A percentile compares a stretch with the other conserved stretches of the same genome.
phyloP scores from a whole-genome alignment of 2,113 vertebrate species.

The Onychorhynchus coronatus region DNA sequence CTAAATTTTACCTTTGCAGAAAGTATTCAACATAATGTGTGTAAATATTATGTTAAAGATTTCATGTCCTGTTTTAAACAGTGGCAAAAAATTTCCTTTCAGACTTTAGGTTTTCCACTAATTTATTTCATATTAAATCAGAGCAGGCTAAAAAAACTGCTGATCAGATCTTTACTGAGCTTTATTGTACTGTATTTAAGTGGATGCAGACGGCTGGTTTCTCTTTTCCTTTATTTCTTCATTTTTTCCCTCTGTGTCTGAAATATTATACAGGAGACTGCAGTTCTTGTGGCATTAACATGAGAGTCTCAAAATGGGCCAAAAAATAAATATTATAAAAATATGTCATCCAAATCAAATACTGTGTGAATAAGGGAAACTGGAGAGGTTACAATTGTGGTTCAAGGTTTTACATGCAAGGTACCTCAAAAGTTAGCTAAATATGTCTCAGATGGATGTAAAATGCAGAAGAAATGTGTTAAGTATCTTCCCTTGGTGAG shows the following conservation, averaged over 20 bases:
- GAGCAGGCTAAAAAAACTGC: slow-evolving; percentile 25
- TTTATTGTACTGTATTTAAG: slow-evolving; percentile 50
- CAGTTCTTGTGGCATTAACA: slow-evolving; percentile 48
- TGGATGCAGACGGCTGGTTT: slow-evolving; percentile 44
- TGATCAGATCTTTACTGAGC: slow-evolving; percentile 53
- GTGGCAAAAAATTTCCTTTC: slow-evolving; percentile 55
- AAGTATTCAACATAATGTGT: slow-evolving; percentile 47
- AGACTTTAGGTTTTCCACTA: slow-evolving; percentile 40
- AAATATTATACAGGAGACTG: slow-evolving; percentile 49
- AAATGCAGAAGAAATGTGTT: slow-evolving; percentile 26
- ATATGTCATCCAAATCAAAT: slow-evolving; percentile 63
- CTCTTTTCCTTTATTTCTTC: slow-evolving; percentile 18
- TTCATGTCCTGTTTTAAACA: slow-evolving; percentile 60
- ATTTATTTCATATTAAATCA: slow-evolving; percentile 59
- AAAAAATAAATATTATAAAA: slow-evolving; percentile 49
- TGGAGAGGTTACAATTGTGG: slow-evolving; percentile 37
- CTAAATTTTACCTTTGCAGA: slow-evolving; percentile 38
- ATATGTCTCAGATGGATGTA: slow-evolving; percentile 30
- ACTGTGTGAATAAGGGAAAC: slow-evolving; percentile 35
- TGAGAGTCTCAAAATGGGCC: slow-evolving; percentile 15
- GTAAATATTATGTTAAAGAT: slow-evolving; percentile 65
- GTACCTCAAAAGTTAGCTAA: slow-evolving; percentile 35
- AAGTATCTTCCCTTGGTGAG: neutral
- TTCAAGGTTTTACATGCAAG: slow-evolving; percentile 41
- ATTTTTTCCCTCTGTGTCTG: slow-evolving; percentile 2